Percentiles rank a stretch among this genome's conserved stretches.
phyloP scores from a whole-genome alignment of 2,797 vertebrate genomes.

The Tinamus major region DNA sequence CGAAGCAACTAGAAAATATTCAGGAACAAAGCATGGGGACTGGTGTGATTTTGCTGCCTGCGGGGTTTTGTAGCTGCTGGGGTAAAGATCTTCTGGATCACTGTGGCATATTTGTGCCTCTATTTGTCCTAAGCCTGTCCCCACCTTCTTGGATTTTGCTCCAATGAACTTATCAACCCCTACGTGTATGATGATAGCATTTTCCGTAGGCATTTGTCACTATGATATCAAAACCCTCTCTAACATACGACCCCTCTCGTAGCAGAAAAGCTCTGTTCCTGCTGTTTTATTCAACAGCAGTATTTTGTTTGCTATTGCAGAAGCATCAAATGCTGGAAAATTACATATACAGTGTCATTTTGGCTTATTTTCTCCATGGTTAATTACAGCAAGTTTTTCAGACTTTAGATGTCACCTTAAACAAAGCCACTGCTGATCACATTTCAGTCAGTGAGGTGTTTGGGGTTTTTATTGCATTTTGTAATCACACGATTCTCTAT shows the following conservation, averaged over 20 bases:
- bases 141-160: background rate
- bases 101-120: background rate
- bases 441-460: background rate
- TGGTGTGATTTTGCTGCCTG: background rate
- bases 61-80: background rate
- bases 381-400: background rate
- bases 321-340: background rate
- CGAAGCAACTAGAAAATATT: background rate
- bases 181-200: background rate
- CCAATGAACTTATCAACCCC: background rate
- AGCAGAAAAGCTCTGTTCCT: background rate
- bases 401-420: background rate
- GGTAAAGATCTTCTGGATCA: background rate
- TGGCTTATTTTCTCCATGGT: background rate
- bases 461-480: background rate
- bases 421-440: background rate
- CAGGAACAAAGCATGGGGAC: background rate
- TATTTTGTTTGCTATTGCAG: background rate
- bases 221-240: background rate
- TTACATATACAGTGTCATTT: background rate
- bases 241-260: background rate
- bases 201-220: background rate
- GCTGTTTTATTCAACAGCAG: background rate
- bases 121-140: too few relatives aligned
- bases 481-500: background rate